Percentiles rank a stretch among this genome's conserved stretches.
Conservation (phyloP, 37 sponge, comb jelly and placozoan genomes). For the Aplysina aerophoba region DNA sequence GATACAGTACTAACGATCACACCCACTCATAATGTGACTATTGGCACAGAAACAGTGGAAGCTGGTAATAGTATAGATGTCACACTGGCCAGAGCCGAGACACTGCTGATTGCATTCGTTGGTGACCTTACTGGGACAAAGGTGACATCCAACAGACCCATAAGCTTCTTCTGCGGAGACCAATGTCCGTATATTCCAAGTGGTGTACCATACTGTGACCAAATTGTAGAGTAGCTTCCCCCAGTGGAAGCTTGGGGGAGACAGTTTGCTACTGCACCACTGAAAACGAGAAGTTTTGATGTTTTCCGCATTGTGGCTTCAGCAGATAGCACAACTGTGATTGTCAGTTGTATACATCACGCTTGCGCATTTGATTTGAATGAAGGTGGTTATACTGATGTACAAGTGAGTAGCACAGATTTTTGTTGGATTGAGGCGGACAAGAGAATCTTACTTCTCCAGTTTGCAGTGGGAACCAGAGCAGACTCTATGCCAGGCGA, state of each 20-base stretch:
- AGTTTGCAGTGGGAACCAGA: conserved; percentile 36
- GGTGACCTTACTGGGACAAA: conserved; percentile 37
- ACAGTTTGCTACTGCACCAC: conserved; percentile 36
- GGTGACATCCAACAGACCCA: conserved; percentile 39
- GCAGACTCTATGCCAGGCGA: conserved; percentile 18
- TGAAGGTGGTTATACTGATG: conserved; percentile 27
- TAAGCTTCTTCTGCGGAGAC: too few species aligned
- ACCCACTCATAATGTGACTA: too few species aligned
- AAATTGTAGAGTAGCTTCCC: conserved; percentile 52
- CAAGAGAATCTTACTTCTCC: conserved; percentile 40
- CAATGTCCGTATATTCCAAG: conserved; percentile 33
- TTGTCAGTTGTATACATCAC: conserved; percentile 17
- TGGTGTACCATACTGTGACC: conserved; percentile 46
- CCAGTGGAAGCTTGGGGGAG: conserved; percentile 66
- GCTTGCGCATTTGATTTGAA: conserved; percentile 19
- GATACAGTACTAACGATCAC: conserved; percentile 10
- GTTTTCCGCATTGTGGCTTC: conserved; percentile 41
- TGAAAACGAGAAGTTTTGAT: conserved; percentile 38
- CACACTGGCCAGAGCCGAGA: too few species aligned
- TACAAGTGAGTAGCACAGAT: not conserved
- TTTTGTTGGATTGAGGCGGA: conserved; percentile 49
- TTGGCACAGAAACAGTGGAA: too few species aligned
- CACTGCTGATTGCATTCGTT: not conserved
- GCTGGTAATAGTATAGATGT: too few species aligned
- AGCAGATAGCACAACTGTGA: conserved; percentile 35